Base-by-base conservation (phyloP, 1,140 invertebrate species). In the Acyrthosiphon pisum region DNA sequence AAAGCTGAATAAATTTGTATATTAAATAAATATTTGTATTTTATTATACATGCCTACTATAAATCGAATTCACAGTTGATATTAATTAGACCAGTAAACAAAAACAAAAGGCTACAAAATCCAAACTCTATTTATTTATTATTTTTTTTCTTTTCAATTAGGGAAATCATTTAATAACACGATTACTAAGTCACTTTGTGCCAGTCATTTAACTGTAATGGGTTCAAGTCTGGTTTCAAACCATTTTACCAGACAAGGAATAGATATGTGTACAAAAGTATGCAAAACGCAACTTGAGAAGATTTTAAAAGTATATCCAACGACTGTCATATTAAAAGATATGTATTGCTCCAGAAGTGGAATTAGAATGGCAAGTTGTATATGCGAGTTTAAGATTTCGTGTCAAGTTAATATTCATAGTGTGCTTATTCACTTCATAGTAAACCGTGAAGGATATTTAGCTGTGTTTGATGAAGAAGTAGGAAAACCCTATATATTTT, bases 241-340 rank as follows among this genome's bases (percentile, higher is more conserved):
- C 60, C 60, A 68, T 68, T 68, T 68, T 68, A 68, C 60, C 30
- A 68, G 30, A 68, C 60, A 68, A 68, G 60, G 60, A 68, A 68
- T n/a, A n/a, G 60, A 68, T 3, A 68, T 68, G 60, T 68, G 60
- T n/a, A 68, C 60, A n/a, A 68, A 68, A 68, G 60, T 68, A 68
- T 68, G 60, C 60, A 68, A 68, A 68, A 68, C 60, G 3, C 60
- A 68, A 68, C 60, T 68, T 68, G 60, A 68, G 3, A 68, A 68
- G 60, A 68, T 68, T n/a, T 68, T 68, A 68, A 68, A 68, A 68
- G 60, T 68, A 68, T n/a, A 68, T 68, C 60, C 60, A 68, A 68
- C 60, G 30, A 68, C 60, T 68, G 60, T 68, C 14, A 7, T n/a
- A n/a, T 68, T 68, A n/a, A 68, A 68, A 68, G 60, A 68, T 68